Evolutionary conservation across 2,888 invertebrate species (phyloP), one percentile per base, ranked within the genome.

Genomic region (Drosophila emarginata): DNA sequence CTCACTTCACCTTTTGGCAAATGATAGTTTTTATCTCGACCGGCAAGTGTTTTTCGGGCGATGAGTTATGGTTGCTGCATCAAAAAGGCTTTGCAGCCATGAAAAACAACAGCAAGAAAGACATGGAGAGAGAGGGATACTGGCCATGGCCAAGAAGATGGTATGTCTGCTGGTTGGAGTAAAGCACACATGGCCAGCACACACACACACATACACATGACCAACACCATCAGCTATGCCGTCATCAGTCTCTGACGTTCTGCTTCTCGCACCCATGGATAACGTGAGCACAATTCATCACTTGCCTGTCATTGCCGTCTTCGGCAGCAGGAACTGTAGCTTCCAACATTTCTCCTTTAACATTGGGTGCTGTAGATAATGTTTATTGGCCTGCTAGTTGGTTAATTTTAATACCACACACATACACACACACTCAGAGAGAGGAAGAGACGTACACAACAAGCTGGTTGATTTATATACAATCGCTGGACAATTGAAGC

Each of bases 281-380:
- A 88, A 81, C 84, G 89, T 85, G 84, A 45, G 70, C 77, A 85
- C 88, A 85, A 85, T 89, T 74, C 89, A 85, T 85, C 84, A 85
- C 85, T 72, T 57, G 86, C 70, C 82, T 85, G 89, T 85, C 84
- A 87, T 59, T 87, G 87, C 54, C 73, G 77, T 79, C 87, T 85
- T 83, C 68, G 81, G 71, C 77, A 61, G 68, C 54, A 18, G 21
- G 45, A 45, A 21, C 45, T 28, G 39, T 11, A 36, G n/a, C 50
- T 3, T 18, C 12, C 23, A 21, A 39, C 36, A 28, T 32, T 40
- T 53, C 50, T 65, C 59, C 40, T 52, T 62, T 52, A 61, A 59
- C 61, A 61, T 61, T 37, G 52, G 54, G 9, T 65, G 56, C 37
- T 63, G 66, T 40, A 83, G 84, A 83, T 86, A 87, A 83, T 86